Evolutionary conservation across 2,888 invertebrate species (phyloP).

Genomic region (Epirrhoe alternata): DNA sequence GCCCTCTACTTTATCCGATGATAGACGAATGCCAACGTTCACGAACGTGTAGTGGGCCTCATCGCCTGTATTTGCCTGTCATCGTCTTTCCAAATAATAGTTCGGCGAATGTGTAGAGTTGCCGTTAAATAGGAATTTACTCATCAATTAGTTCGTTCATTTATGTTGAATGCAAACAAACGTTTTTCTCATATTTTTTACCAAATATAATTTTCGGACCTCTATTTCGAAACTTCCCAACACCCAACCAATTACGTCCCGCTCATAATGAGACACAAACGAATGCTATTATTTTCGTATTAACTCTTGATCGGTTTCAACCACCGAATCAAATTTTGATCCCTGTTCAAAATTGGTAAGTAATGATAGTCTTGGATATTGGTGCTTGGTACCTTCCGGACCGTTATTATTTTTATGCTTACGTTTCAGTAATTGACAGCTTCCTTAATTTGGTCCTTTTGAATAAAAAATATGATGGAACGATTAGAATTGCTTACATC

Average conservation of each 20-base stretch:
- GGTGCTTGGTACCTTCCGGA: constrained; percentile 52
- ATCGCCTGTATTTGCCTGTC: too few species aligned
- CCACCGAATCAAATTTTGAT: constrained; percentile 69
- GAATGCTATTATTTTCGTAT: constrained; percentile 80
- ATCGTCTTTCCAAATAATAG: too few species aligned
- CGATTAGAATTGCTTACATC: neutral
- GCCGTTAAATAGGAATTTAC: too few species aligned
- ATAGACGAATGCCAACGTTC: too few species aligned
- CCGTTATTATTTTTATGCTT: constrained; percentile 48
- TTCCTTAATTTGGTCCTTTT: constrained; percentile 35
- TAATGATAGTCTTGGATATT: constrained; percentile 67
- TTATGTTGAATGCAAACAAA: neutral
- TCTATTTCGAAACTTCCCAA: constrained; percentile 22
- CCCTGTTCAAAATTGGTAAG: constrained; percentile 65
- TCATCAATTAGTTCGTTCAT: too few species aligned
- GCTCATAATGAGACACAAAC: constrained; percentile 69
- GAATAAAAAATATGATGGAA: neutral
- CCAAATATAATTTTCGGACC: constrained; percentile 1
- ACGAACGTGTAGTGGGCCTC: too few species aligned
- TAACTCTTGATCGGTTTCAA: constrained; percentile 73
- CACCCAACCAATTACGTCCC: constrained; percentile 57
- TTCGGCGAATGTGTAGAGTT: too few species aligned
- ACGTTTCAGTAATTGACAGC: constrained; percentile 40
- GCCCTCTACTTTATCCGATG: too few species aligned
- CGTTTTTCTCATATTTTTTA: neutral